Conservation (phyloP, 2,888 invertebrate species). For the Xestia c-nigrum region DNA sequence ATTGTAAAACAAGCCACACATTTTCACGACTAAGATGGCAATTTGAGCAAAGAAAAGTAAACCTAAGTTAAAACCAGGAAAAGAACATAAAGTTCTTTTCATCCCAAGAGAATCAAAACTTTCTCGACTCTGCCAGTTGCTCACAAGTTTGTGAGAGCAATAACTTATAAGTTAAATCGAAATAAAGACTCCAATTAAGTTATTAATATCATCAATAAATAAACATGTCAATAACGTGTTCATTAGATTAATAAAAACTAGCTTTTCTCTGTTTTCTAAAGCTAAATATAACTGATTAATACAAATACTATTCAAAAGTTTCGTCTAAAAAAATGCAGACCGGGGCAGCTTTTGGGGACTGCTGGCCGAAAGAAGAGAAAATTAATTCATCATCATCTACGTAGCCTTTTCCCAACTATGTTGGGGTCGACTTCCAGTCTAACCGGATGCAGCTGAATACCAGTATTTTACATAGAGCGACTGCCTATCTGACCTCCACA, state of each 20-base stretch:
- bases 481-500: too few relatives aligned
- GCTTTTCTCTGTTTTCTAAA: too few relatives aligned
- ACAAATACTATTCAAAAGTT: background rate
- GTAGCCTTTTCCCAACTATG: too few relatives aligned
- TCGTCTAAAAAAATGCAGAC: too few relatives aligned
- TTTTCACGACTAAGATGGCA: background rate
- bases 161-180: constrained; percentile 18
- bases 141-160: constrained; percentile 19
- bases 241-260: background rate
- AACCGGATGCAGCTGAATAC: too few relatives aligned
- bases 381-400: too few relatives aligned
- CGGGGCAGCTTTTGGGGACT: too few relatives aligned
- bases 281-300: too few relatives aligned
- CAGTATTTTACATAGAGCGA: too few relatives aligned
- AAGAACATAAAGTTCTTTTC: constrained; percentile 16
- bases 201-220: background rate
- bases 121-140: constrained; percentile 7
- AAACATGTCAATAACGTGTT: background rate
- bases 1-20: background rate
- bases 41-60: constrained; percentile 13
- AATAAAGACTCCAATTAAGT: constrained; percentile 10
- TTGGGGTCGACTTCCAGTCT: too few relatives aligned
- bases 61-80: constrained; percentile 7
- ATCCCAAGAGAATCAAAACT: constrained; percentile 18
- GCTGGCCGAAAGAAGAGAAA: too few relatives aligned